Evolutionary conservation across 2,113 vertebrate species (phyloP).

Genomic region (Erpornis zantholeuca): DNA sequence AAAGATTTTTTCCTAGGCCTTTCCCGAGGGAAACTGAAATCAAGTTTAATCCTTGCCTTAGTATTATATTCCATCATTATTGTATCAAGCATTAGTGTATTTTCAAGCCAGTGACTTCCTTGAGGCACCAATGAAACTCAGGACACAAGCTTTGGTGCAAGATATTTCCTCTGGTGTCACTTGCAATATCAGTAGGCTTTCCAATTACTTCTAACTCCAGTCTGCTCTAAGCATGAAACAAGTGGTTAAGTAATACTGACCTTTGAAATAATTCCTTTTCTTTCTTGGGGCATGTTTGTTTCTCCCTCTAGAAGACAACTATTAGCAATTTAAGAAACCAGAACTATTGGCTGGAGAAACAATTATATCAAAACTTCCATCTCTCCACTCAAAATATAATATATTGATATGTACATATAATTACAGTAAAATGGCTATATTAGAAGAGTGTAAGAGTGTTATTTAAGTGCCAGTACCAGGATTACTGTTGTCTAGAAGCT

Average conservation of each 20-base stretch:
- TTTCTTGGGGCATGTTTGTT: not conserved
- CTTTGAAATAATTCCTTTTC: slow-evolving; percentile 22
- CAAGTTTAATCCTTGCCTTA: not conserved
- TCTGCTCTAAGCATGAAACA: not conserved
- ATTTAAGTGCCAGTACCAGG: not conserved
- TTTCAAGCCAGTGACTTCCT: not conserved
- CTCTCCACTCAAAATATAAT: not conserved
- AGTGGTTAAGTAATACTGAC: not conserved
- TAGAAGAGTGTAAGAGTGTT: not conserved
- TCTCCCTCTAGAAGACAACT: not conserved
- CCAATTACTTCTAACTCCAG: not conserved
- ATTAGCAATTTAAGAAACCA: not conserved
- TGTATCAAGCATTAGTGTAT: not conserved
- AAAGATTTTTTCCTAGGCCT: not conserved
- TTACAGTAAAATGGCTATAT: not conserved
- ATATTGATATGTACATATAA: not conserved
- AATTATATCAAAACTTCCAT: not conserved
- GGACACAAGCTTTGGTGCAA: not conserved
- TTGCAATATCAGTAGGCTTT: not conserved
- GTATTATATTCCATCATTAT: not conserved
- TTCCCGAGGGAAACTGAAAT: not conserved
- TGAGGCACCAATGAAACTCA: not conserved
- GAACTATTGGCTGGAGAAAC: not conserved
- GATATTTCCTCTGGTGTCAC: not conserved
- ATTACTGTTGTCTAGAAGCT: not conserved